Evolutionary conservation across 2,113 vertebrate genomes (phyloP).

Genomic region (Nesoenas mayeri): DNA sequence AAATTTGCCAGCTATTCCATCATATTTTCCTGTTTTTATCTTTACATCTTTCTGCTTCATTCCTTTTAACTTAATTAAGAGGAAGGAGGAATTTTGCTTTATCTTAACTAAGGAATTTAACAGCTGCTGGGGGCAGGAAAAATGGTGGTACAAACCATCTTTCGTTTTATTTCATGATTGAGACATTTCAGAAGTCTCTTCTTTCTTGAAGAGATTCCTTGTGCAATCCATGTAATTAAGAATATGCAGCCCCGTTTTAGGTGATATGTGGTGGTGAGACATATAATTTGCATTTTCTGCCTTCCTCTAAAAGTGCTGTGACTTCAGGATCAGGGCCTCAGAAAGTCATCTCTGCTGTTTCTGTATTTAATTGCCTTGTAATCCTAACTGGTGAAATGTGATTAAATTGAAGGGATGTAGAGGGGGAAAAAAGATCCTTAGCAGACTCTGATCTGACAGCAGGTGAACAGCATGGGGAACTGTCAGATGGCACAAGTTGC

Average conservation of each 20-base stretch:
- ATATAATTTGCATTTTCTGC: not conserved
- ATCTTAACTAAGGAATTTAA: not conserved
- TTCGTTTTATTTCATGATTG: not conserved
- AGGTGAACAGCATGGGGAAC: not conserved
- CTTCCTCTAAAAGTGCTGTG: not conserved
- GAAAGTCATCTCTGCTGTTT: not conserved
- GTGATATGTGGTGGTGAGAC: fast-evolving
- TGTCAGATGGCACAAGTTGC: not conserved
- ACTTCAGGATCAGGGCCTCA: not conserved
- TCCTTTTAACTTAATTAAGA: not conserved
- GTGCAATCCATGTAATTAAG: not conserved
- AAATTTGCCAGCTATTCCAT: not conserved
- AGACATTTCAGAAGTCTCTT: not conserved
- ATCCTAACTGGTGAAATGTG: not conserved
- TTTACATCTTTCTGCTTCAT: not conserved
- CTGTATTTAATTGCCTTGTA: not conserved
- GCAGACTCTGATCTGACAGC: not conserved
- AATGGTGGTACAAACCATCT: not conserved
- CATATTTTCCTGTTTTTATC: not conserved
- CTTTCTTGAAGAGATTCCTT: not conserved
- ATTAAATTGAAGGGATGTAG: not conserved
- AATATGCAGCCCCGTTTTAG: fast-evolving
- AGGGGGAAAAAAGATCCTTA: not conserved
- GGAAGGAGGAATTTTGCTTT: not conserved
- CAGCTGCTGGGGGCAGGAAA: not conserved